phyloP scores from a whole-genome alignment of 1,140 invertebrate species.

The Calephelis virginiensis region DNA sequence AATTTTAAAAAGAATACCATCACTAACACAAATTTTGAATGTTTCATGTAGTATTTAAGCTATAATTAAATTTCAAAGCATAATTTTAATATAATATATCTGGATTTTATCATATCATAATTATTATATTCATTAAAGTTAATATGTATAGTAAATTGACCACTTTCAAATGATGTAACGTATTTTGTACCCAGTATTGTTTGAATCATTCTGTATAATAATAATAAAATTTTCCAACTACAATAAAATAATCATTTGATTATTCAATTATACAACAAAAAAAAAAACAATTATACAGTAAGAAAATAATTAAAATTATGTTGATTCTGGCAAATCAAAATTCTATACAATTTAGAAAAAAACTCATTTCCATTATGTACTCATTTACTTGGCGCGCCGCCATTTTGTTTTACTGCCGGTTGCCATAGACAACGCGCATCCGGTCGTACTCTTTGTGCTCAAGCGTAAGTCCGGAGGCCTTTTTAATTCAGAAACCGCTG shows the following conservation, averaged over 20 bases:
- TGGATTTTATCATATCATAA: too few relatives aligned
- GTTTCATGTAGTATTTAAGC: too few relatives aligned
- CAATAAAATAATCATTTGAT: not conserved
- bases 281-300: not conserved
- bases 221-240: not conserved
- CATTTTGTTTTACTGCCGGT: slow-evolving; percentile 32
- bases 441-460: slow-evolving; percentile 21
- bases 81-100: too few relatives aligned
- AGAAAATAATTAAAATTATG: slow-evolving; percentile 1
- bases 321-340: slow-evolving; percentile 21
- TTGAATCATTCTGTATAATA: not conserved
- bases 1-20: too few relatives aligned
- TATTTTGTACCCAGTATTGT: not conserved
- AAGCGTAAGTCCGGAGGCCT: slow-evolving; percentile 25
- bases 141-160: not conserved
- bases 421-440: slow-evolving; percentile 25
- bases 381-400: slow-evolving; percentile 32
- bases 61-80: too few relatives aligned
- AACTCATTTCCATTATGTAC: slow-evolving; percentile 35
- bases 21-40: too few relatives aligned
- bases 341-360: slow-evolving; percentile 29
- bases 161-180: not conserved
- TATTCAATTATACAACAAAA: not conserved
- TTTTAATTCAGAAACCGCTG: slow-evolving; percentile 27
- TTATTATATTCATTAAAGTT: too few relatives aligned